Evolutionary conservation across 1,140 invertebrate genomes (phyloP), one percentile per base, ranked within the genome.

Genomic region (Drosophila saltans): DNA sequence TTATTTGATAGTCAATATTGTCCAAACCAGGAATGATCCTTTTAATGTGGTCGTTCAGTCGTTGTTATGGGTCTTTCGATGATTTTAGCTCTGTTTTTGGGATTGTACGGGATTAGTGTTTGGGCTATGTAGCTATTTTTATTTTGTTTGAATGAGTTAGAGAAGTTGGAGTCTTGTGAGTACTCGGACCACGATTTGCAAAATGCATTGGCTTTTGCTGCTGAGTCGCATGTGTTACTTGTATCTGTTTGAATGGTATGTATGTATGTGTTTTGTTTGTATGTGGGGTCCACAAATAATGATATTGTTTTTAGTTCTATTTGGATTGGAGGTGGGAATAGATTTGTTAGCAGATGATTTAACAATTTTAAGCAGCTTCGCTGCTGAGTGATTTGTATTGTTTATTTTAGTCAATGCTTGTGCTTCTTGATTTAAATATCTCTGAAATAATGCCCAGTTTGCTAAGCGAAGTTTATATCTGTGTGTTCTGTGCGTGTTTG

Each of bases 141-240:
- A 28, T 45, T 45, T 21, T 63, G 36, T 4, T 21, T 40, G 28
- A 63, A 63, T 16, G 11, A 11, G n/a, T 56, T 28, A 11, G 52
- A 56, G 24, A 56, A 56, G 26, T 56, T 56, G 2, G 52, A 26
- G 24, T 63, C 36, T 7, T 63, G 21, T 21, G 40, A 63, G 21
- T 45, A 63, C 24, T 63, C 60, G 26, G 60, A 63, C 60, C 60
- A 45, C 10, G 60, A 16, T 45, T 43, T 63, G 9, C 24, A 39
- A 11, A 63, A 63, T 40, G 36, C 16, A 28, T 63, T 63, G 28
- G 60, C 60, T 26, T 45, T 63, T 9, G 8, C 45, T 21, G 11
- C 21, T 45, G 60, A 28, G 43, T 63, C 36, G 9, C 9, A 16
- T 7, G 36, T 28, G 21, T 16, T 63, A 24, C 5, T 16, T 45